Base-by-base conservation (phyloP, 2,888 invertebrate genomes). In the Agelastica alni region DNA sequence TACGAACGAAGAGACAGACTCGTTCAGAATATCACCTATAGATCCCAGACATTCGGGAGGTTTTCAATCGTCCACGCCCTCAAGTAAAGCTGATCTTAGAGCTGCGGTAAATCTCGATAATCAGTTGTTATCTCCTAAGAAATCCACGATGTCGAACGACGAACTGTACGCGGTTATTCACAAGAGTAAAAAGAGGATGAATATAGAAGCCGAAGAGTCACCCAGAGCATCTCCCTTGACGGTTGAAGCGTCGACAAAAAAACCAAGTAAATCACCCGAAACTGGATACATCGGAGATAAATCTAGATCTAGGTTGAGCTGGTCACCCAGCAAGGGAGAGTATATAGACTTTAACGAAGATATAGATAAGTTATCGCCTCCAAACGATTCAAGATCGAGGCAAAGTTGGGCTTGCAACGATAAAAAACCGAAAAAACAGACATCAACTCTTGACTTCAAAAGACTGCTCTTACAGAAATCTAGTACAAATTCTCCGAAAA, bases 381-480 rank as follows among this genome's bases (percentile, higher is more conserved):
- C 70, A 30, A 70, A 72, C 57, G 73, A 75, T 65, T 52, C 75
- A 54, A 69, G 79, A 70, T 69, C 72, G 3, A 64, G 78, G 14
- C 76, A 77, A 63, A 83, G 77, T 62, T 77, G 77, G 77, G 74
- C 82, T 16, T 87, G 86, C 64, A 84, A 83, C 4, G 86, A 87
- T 73, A 80, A 86, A 59, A 81, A 84, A 65, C 51, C 52, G 1
- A 59, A 59, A 46, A 84, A 86, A 53, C 87, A 89, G 69, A 93
- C 91, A 0, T 91, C 90, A 1, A 81, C 92, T 56, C 80, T 89
- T 70, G 92, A 93, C 76, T 93, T 93, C 73, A 93, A 93, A 73
- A 86, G 87, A 68, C 78, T 92, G 16, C 78, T 92, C 26, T 87
- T 90, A 67, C 90, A 90, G 66, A 89, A 88, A 64, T 84, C 85